These are phyloP conservation scores for Drosophila bocqueti DNA, from an alignment of 1,140 invertebrate genomes.

Conservation along the genomic window DNA sequence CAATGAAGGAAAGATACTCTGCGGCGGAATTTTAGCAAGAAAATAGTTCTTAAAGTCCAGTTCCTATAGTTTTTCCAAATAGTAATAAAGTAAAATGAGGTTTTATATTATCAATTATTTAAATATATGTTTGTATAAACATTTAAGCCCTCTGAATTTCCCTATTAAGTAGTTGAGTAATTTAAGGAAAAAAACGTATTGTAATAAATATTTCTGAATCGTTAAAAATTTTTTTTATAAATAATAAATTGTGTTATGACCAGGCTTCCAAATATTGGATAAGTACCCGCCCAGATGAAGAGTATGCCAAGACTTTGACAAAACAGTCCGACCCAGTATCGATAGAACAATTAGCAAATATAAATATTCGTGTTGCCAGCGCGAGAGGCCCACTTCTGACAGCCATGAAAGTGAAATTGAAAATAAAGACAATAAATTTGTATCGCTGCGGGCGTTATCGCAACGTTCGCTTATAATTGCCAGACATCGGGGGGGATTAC, in stretches of 20 bases:
- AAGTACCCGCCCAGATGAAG: neutral
- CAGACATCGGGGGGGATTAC: conserved; percentile 30
- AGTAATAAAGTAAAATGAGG: too few relatives aligned
- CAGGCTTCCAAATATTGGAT: neutral
- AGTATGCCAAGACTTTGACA: conserved; percentile 11
- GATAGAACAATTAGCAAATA: conserved; percentile 37
- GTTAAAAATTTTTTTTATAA: accelerated
- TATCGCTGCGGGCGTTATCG: conserved; percentile 44
- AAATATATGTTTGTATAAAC: neutral
- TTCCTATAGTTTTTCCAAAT: too few relatives aligned
- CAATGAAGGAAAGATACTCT: neutral
- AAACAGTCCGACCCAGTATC: neutral
- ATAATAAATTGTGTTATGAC: neutral
- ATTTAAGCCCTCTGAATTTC: neutral
- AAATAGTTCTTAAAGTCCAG: neutral
- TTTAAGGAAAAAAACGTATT: neutral
- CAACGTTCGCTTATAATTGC: conserved; percentile 22
- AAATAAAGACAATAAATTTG: conserved; percentile 62
- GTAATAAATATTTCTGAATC: neutral
- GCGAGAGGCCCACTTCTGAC: conserved; percentile 17
- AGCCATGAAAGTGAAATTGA: conserved; percentile 60
- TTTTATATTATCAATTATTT: neutral
- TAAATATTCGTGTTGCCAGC: conserved; percentile 34
- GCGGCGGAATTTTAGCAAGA: neutral
- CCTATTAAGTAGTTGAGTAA: neutral